Percentiles rank a stretch among this genome's conserved stretches.
Conservation (phyloP, 2,113 vertebrate species). For the Ceyx melanurus region DNA sequence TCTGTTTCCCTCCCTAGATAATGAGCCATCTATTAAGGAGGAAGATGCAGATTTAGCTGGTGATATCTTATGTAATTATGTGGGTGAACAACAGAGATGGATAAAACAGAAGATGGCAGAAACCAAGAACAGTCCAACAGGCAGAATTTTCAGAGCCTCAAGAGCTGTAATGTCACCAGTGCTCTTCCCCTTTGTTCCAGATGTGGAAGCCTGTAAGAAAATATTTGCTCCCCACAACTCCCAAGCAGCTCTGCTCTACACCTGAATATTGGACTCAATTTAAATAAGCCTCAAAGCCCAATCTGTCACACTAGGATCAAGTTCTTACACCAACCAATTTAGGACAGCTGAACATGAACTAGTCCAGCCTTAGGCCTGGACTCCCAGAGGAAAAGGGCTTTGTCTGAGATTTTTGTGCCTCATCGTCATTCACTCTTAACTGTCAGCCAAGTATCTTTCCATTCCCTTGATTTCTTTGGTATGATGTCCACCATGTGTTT, state of each 20-base stretch:
- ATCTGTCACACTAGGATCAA: background rate
- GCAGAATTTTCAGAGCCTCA: background rate
- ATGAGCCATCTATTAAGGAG: conserved; percentile 41
- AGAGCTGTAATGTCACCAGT: background rate
- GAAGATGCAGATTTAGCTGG: conserved; percentile 36
- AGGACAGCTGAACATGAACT: background rate
- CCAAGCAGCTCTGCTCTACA: background rate
- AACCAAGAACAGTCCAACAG: background rate
- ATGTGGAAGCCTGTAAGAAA: background rate
- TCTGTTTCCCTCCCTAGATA: conserved; percentile 60
- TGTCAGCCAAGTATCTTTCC: background rate
- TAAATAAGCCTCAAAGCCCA: background rate
- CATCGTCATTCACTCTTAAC: background rate
- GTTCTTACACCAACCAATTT: background rate
- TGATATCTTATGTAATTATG: conserved; percentile 35
- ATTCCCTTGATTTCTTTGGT: background rate
- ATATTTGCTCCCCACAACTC: background rate
- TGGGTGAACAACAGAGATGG: conserved; percentile 17
- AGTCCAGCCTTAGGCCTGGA: background rate
- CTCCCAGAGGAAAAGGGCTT: background rate
- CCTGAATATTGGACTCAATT: background rate
- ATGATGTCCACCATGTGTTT: background rate
- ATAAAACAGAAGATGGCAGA: background rate
- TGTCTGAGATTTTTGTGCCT: background rate
- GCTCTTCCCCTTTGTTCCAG: background rate